A percentile compares a stretch with the other conserved stretches of the same genome.
Evolutionary conservation across 64 coral and sea anemone genomes (phyloP).

Genomic region (Actinia equina): DNA sequence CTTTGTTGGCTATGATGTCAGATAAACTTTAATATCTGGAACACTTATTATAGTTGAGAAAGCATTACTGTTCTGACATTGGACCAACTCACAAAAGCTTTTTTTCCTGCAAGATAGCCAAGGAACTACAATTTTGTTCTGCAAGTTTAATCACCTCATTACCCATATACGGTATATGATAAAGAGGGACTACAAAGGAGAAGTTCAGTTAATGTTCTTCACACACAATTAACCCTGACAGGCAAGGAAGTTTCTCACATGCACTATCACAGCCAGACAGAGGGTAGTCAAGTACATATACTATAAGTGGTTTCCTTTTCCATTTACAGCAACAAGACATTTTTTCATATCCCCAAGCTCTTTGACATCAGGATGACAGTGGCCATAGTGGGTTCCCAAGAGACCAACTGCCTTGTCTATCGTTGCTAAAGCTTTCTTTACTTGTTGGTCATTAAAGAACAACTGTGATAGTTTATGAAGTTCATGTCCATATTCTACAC

Average conservation of each 20-base stretch:
- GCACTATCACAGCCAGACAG: neutral
- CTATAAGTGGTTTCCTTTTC: neutral
- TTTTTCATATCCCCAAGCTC: conserved; percentile 86
- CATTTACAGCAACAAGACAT: conserved; percentile 37
- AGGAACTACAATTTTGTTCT: neutral
- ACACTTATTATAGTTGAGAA: neutral
- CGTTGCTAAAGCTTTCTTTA: conserved; percentile 76
- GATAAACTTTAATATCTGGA: neutral
- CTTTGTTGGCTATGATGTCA: neutral
- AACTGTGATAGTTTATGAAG: conserved; percentile 85
- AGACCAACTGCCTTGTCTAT: conserved; percentile 72
- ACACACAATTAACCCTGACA: too few relatives aligned
- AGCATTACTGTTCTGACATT: neutral
- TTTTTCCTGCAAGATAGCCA: neutral
- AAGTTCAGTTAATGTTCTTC: too few relatives aligned
- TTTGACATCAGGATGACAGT: conserved; percentile 77
- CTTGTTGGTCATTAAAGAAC: conserved; percentile 79
- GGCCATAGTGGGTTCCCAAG: conserved; percentile 64
- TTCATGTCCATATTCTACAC: conserved; percentile 88
- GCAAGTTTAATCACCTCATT: neutral
- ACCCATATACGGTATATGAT: too few relatives aligned
- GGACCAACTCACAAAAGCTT: neutral
- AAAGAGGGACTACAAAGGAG: too few relatives aligned
- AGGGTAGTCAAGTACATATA: neutral
- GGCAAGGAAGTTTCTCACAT: too few relatives aligned